Evolutionary conservation across 2,113 vertebrate genomes (phyloP), one percentile per base, ranked within the genome.

Genomic region (Dermatemys mawii): DNA sequence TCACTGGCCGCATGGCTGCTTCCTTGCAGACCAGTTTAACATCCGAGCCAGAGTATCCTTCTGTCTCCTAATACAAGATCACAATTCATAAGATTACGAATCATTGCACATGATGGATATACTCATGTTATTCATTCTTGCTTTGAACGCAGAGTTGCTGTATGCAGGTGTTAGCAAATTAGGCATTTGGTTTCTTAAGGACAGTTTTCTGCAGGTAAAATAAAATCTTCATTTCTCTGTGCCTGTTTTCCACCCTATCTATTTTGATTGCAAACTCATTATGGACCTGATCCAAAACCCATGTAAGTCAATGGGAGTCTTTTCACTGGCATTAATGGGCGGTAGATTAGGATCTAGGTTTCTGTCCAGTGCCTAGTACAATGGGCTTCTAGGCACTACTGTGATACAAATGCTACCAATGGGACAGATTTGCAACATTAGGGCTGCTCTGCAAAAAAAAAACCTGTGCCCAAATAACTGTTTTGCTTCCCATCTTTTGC

Each of bases 11-110:
- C 99, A 99, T 99, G 24, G 99, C 99, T 12, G 99, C 99, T 87
- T 99, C 99, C 91, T 99, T 99, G 98, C 99, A 99, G 50, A 99
- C 99, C 1, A 99, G 92, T 93, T 98, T 98, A 38, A 99, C 97
- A 90, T 99, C 99, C 5, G 99, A 99, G 83, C 99, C 99, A 0
- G 99, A 99, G 95, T 99, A 99, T 38, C 99, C 99, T 2, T 98
- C 98, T 0, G 97, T 99, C 93, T 98, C 98, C 99, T 99, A 93
- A 57, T 95, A 96, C 0, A 86, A 35, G 38, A 90, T 5, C 70
- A 93, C 35, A 87, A 12, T 57, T 93, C 8, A 44, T 2, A 78
- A 46, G 12, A 50, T 50, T 32, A 21, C 13, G 38, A 5, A 81
- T 7, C 0, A 0, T 5, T 73, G 53, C 3, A 17, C 17, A 3